phyloP scores from a whole-genome alignment of 2,113 vertebrate species.

The Periophthalmodon schlosseri region DNA sequence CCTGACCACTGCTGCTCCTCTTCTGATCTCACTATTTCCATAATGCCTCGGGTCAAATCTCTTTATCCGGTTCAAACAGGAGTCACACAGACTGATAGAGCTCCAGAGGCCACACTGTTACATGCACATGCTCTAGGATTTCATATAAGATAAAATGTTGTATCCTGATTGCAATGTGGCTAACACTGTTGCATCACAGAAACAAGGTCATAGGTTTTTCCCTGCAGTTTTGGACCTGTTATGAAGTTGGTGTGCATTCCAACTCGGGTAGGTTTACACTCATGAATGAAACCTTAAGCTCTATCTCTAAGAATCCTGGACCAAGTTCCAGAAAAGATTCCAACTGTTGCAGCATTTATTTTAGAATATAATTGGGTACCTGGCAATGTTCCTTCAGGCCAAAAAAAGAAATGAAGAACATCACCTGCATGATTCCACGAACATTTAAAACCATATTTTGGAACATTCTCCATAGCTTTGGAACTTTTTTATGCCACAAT shows the following conservation, averaged over 20 bases:
- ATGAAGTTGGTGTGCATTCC: too few species aligned
- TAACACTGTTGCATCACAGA: background rate
- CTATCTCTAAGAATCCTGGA: too few species aligned
- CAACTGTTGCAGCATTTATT: background rate
- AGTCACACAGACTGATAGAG: slow-evolving; percentile 45
- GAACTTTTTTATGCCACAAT: too few species aligned
- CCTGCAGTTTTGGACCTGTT: background rate
- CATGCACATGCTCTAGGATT: slow-evolving; percentile 1
- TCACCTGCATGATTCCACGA: too few species aligned
- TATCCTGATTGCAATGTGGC: background rate
- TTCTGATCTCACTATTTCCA: slow-evolving; percentile 60
- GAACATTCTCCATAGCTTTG: too few species aligned
- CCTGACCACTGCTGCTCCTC: slow-evolving; percentile 60
- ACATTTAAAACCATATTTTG: too few species aligned
- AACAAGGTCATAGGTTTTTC: background rate
- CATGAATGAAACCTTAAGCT: too few species aligned
- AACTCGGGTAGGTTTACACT: too few species aligned
- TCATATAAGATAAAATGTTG: slow-evolving; percentile 5
- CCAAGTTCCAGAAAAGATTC: background rate
- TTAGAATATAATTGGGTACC: background rate
- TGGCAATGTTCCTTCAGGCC: too few species aligned
- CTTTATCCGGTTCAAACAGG: slow-evolving; percentile 59
- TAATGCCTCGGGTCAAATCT: slow-evolving; percentile 60
- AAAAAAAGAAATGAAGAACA: too few species aligned
- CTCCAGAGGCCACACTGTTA: slow-evolving; percentile 27